These are phyloP conservation scores for Zaprionus africanus DNA, from an alignment of 1,140 invertebrate species.

Conservation along the genomic window DNA sequence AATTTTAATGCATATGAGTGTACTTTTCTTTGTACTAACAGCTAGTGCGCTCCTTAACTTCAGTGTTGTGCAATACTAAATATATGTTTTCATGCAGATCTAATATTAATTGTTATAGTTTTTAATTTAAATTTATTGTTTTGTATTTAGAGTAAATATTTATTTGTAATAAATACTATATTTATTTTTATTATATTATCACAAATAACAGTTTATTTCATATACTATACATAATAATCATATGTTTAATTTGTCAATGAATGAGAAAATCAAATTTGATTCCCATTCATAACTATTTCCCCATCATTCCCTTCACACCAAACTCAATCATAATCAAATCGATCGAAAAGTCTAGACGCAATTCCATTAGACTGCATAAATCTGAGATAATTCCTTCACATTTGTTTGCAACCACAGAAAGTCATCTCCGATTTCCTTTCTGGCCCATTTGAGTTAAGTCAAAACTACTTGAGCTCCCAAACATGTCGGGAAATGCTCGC, in stretches of 20 bases:
- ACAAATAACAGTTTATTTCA: too few relatives aligned
- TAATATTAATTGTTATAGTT: too few relatives aligned
- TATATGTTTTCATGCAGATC: too few relatives aligned
- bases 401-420: neutral
- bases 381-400: neutral
- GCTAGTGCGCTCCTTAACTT: too few relatives aligned
- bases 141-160: neutral
- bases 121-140: too few relatives aligned
- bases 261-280: neutral
- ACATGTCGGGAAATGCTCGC: neutral
- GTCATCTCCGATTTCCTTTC: neutral
- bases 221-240: too few relatives aligned
- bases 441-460: neutral
- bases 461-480: neutral
- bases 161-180: too few relatives aligned
- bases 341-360: neutral
- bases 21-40: too few relatives aligned
- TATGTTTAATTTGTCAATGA: too few relatives aligned
- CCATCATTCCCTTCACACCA: neutral
- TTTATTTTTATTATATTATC: too few relatives aligned
- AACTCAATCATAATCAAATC: neutral
- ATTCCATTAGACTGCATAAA: neutral
- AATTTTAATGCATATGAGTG: too few relatives aligned
- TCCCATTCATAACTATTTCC: neutral
- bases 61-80: too few relatives aligned